These are phyloP conservation scores for Cinara cedri DNA, from an alignment of 2,888 invertebrate genomes.

Conservation along the genomic window DNA sequence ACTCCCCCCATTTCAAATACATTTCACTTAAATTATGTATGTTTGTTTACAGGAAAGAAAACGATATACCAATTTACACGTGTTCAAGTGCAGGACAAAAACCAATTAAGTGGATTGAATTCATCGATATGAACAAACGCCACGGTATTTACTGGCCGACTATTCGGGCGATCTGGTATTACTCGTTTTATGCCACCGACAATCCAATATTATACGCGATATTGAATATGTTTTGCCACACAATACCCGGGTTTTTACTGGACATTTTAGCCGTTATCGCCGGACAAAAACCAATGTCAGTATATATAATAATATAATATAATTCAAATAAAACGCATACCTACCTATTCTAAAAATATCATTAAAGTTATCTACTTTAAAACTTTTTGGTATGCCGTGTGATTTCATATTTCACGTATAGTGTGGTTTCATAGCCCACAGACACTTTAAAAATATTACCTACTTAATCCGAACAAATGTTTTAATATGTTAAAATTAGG, in stretches of 20 bases:
- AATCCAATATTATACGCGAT: slow-evolving; percentile 58
- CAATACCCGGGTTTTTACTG: slow-evolving; percentile 59
- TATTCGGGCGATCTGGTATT: slow-evolving; percentile 65
- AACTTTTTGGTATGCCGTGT: too few species aligned
- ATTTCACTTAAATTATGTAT: background rate
- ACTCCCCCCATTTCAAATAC: background rate
- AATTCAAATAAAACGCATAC: too few species aligned
- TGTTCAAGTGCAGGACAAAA: slow-evolving; percentile 84
- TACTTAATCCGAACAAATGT: background rate
- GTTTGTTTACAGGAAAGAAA: slow-evolving; percentile 59
- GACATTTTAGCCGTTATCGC: slow-evolving; percentile 58
- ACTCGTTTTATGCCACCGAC: slow-evolving; percentile 58
- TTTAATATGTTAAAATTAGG: slow-evolving; percentile 61
- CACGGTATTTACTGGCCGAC: slow-evolving; percentile 69
- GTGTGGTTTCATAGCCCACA: background rate
- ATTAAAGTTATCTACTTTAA: too few species aligned
- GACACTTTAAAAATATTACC: background rate
- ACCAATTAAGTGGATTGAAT: slow-evolving; percentile 80
- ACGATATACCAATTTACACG: slow-evolving; percentile 73
- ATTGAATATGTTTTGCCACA: slow-evolving; percentile 59
- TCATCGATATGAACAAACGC: slow-evolving; percentile 67
- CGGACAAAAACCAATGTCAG: slow-evolving; percentile 60
- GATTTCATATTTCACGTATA: too few species aligned
- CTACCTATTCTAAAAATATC: background rate
- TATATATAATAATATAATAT: too few species aligned